These are phyloP conservation scores for Cynopterus sphinx DNA, from an alignment of 2,797 vertebrate species.

Conservation along the genomic window DNA sequence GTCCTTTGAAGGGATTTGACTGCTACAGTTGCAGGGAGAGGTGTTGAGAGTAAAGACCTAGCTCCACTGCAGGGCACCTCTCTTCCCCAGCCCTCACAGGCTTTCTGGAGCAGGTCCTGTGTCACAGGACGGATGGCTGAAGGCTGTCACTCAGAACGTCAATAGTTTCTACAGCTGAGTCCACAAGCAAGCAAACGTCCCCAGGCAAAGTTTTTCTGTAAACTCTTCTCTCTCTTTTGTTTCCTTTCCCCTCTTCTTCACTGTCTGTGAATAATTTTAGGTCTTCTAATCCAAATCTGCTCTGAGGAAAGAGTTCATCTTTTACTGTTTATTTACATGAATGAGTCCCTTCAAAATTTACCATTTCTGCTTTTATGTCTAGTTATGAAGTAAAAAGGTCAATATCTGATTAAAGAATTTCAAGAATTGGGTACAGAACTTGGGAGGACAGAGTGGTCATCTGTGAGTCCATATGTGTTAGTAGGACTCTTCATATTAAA, in stretches of 20 bases:
- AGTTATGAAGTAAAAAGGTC: not conserved
- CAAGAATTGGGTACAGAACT: not conserved
- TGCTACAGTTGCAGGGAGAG: not conserved
- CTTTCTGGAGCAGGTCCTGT: not conserved
- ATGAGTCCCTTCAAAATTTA: not conserved
- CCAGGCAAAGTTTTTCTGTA: not conserved
- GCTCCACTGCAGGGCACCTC: not conserved
- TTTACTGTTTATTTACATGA: not conserved
- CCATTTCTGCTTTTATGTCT: not conserved
- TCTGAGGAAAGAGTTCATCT: not conserved
- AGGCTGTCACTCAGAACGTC: not conserved
- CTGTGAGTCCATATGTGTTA: not conserved
- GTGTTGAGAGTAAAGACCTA: not conserved
- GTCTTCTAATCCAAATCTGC: not conserved
- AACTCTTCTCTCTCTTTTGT: not conserved
- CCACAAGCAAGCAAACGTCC: not conserved
- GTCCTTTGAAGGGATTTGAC: not conserved
- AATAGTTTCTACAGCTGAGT: not conserved
- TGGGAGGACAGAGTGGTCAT: not conserved
- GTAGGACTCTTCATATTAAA: not conserved
- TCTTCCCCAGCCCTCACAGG: no score
- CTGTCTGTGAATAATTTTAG: not conserved
- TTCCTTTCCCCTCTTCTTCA: not conserved
- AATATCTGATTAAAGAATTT: not conserved
- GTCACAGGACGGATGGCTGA: not conserved